A percentile compares a stretch with the other conserved stretches of the same genome.
Evolutionary conservation across 2,888 invertebrate genomes (phyloP).

Genomic region (Dolichomitus sp.): DNA sequence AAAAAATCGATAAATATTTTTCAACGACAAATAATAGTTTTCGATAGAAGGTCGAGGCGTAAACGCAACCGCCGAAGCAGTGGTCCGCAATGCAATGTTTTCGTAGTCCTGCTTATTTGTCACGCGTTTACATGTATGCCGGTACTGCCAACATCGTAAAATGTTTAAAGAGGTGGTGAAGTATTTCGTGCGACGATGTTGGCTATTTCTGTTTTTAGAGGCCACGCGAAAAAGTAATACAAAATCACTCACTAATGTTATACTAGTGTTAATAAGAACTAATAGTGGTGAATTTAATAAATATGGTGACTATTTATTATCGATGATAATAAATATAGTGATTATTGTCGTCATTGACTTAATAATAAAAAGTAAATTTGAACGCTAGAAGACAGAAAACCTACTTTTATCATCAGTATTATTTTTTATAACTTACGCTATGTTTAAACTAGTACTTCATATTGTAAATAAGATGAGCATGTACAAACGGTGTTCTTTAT

Average conservation of each 20-base stretch:
- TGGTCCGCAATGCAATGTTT: too few relatives aligned
- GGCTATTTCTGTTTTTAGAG: neutral
- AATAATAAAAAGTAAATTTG: neutral
- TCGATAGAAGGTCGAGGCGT: too few relatives aligned
- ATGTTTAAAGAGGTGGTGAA: neutral
- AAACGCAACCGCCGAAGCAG: too few relatives aligned
- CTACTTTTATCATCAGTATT: too few relatives aligned
- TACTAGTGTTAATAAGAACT: neutral
- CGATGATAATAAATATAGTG: neutral
- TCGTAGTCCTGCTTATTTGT: constrained; percentile 1
- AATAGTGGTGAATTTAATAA: neutral
- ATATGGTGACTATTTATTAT: neutral
- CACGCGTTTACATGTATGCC: neutral
- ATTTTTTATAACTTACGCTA: neutral
- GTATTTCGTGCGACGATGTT: neutral
- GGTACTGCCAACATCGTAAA: neutral
- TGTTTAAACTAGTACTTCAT: neutral
- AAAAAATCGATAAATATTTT: too few relatives aligned
- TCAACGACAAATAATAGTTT: too few relatives aligned
- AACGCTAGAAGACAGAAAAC: neutral
- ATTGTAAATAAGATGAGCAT: neutral
- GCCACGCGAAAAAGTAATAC: neutral
- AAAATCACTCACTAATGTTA: neutral
- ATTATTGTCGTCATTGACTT: neutral
- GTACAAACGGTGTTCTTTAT: neutral